These are phyloP conservation scores for Caenorhabditis drosophilae DNA, from an alignment of 2,888 invertebrate species.

Conservation along the genomic window DNA sequence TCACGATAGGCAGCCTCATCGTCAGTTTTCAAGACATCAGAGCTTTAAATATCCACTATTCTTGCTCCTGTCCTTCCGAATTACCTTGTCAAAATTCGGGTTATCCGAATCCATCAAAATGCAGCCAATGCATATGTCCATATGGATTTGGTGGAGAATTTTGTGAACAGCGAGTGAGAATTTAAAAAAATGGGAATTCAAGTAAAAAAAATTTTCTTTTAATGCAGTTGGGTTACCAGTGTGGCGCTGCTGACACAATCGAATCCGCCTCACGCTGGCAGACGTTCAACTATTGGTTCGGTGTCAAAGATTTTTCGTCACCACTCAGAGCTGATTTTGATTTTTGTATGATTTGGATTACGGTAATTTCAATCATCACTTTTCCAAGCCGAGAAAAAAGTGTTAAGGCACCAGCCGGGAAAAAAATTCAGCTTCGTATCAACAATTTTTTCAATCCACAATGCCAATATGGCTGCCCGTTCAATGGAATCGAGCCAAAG, in stretches of 20 bases:
- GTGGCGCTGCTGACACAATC: no score
- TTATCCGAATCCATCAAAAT: conserved; percentile 60
- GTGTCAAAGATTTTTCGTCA: no score
- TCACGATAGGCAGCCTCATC: conserved; percentile 35
- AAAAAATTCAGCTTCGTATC: conserved; percentile 31
- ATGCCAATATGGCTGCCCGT: conserved; percentile 40
- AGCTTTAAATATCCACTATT: conserved; percentile 33
- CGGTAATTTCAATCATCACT: no score
- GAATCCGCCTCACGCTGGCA: no score
- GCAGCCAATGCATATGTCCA: conserved; percentile 52
- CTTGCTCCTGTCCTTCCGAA: conserved; percentile 18
- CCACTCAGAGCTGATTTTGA: no score
- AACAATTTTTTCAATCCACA: conserved; percentile 29
- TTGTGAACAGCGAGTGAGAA: conserved; percentile 37
- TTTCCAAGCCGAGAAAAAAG: no score
- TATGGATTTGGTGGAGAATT: conserved; percentile 49
- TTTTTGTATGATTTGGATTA: no score
- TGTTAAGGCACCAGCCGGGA: conserved; percentile 39
- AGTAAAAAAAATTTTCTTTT: no score
- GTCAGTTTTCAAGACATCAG: conserved; percentile 30
- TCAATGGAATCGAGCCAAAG: conserved; percentile 45
- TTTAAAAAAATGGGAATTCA: no score
- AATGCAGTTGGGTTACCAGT: no score
- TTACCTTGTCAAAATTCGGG: conserved; percentile 55
- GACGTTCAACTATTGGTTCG: no score